These are phyloP conservation scores for Heliconius ismenius DNA, from an alignment of 2,888 invertebrate species.

Conservation along the genomic window DNA sequence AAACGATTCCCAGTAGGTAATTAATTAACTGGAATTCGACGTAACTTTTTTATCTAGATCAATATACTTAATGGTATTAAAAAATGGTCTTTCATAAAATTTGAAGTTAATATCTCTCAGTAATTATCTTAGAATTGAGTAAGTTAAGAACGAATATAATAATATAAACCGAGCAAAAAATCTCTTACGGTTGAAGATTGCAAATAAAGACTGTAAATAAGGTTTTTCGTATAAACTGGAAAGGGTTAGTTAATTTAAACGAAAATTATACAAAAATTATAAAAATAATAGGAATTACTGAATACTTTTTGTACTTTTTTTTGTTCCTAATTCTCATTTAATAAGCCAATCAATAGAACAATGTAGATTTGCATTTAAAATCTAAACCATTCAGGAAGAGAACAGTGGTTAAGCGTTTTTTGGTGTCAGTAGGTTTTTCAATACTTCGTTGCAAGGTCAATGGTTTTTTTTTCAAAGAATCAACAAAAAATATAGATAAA, in stretches of 20 bases:
- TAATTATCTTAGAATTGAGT: not conserved
- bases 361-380: not conserved
- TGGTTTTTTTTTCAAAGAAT: not conserved
- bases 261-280: not conserved
- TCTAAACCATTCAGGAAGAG: slow-evolving; percentile 4
- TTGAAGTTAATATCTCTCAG: not conserved
- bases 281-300: not conserved
- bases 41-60: not conserved
- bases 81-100: not conserved
- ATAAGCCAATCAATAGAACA: not conserved
- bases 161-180: too few relatives aligned
- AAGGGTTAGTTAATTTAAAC: not conserved
- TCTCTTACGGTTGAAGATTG: too few relatives aligned
- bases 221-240: not conserved
- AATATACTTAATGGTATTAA: not conserved
- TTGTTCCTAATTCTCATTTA: not conserved
- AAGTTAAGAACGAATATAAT: too few relatives aligned
- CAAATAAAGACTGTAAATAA: not conserved
- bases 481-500: not conserved
- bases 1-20: too few relatives aligned
- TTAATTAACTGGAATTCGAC: too few relatives aligned
- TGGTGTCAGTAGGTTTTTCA: not conserved
- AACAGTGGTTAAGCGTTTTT: not conserved
- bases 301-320: not conserved
- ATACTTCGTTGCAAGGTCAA: slow-evolving; percentile 5